phyloP scores from a whole-genome alignment of 2,113 vertebrate genomes.

The Caretta caretta region DNA sequence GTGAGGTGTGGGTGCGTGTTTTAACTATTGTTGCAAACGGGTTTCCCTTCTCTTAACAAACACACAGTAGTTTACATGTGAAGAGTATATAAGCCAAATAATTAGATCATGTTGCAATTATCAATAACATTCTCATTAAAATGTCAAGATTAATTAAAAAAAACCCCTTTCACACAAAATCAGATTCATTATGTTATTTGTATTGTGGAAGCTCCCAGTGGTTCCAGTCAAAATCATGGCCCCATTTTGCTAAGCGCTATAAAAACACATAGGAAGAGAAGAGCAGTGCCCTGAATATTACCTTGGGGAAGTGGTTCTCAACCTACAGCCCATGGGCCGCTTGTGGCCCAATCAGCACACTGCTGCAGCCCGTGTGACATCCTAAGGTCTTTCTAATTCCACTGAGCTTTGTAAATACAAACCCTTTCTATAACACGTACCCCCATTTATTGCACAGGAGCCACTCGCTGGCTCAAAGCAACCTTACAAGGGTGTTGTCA shows the following conservation, averaged over 20 bases:
- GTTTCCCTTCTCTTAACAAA: background rate
- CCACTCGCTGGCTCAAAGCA: slow-evolving; percentile 31
- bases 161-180: background rate
- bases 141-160: background rate
- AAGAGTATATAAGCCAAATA: background rate
- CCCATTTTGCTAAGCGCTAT: background rate
- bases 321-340: no score
- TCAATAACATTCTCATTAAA: background rate
- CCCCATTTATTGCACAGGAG: slow-evolving; percentile 61
- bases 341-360: no score
- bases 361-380: no score
- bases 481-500: background rate
- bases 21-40: background rate
- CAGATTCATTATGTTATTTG: background rate
- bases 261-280: background rate
- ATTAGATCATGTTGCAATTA: background rate
- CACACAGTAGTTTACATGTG: background rate
- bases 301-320: background rate
- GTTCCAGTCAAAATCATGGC: background rate
- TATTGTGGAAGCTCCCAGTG: background rate
- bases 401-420: slow-evolving; percentile 54
- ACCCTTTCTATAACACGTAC: slow-evolving; percentile 62
- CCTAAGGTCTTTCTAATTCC: slow-evolving; percentile 49
- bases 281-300: background rate
- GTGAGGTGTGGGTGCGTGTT: background rate